Evolutionary conservation across 2,797 vertebrate genomes (phyloP).

Genomic region (Danio kyathit): DNA sequence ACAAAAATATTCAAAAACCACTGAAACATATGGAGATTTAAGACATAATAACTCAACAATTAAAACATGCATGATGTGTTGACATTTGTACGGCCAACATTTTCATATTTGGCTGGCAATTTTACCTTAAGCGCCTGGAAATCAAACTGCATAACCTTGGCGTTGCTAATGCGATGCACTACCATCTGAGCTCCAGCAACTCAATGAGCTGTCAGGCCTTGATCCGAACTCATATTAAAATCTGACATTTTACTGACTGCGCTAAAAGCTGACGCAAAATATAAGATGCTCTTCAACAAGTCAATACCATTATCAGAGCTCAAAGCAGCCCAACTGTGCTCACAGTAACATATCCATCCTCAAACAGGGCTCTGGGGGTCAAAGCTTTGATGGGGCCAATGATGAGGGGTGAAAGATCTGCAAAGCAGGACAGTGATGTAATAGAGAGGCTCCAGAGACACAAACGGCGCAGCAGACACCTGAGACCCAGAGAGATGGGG

Average conservation of each 20-base stretch:
- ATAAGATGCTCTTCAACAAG: background rate
- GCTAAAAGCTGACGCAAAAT: slow-evolving; percentile 60
- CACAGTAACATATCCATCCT: background rate
- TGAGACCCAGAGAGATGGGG: slow-evolving; percentile 43
- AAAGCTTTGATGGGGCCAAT: background rate
- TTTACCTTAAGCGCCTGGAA: no score
- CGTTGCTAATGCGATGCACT: no score
- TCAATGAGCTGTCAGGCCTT: no score
- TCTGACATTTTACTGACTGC: slow-evolving; percentile 85
- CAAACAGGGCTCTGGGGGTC: background rate
- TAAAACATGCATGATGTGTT: no score
- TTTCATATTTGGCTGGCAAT: no score
- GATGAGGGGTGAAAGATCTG: slow-evolving; percentile 31
- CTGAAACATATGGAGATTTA: no score
- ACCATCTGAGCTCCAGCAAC: no score
- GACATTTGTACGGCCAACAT: no score
- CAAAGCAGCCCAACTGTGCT: background rate
- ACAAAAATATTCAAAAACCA: no score
- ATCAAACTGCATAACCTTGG: no score
- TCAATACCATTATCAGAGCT: background rate
- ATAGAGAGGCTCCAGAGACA: slow-evolving; percentile 38
- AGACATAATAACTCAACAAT: no score
- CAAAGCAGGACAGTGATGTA: slow-evolving; percentile 49
- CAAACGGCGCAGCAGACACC: slow-evolving; percentile 41
- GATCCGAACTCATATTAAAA: slow-evolving; percentile 69